Percentiles rank a stretch among this genome's conserved stretches.
Conservation (phyloP, 2,888 invertebrate genomes). For the Pachycephus smyrnensis region DNA sequence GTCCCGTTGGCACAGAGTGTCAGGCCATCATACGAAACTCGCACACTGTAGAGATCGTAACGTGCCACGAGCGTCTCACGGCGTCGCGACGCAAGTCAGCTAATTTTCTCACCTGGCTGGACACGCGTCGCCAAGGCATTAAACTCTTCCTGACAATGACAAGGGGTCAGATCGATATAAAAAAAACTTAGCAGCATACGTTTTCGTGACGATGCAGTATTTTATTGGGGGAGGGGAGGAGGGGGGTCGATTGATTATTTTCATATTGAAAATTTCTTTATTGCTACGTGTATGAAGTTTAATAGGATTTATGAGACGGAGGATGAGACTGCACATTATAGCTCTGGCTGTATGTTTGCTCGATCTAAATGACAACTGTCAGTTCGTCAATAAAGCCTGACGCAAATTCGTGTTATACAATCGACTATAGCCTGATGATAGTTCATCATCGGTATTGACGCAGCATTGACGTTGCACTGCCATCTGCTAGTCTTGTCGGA, state of each 20-base stretch:
- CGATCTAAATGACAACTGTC: not conserved
- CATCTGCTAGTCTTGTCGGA: not conserved
- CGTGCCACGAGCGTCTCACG: not conserved
- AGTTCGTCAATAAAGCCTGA: slow-evolving; percentile 9
- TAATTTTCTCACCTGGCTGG: not conserved
- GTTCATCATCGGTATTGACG: not conserved
- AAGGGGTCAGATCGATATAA: not conserved
- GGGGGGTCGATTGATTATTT: no score
- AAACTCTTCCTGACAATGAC: not conserved
- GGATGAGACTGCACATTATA: not conserved
- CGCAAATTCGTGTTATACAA: slow-evolving; percentile 25
- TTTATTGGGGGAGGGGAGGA: no score
- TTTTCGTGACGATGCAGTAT: not conserved
- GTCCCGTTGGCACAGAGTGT: not conserved
- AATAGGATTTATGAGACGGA: not conserved
- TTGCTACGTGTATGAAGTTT: not conserved
- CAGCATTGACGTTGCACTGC: not conserved
- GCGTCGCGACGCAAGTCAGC: not conserved
- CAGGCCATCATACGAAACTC: not conserved
- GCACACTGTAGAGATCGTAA: not conserved
- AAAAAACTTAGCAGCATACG: not conserved
- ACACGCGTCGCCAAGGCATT: not conserved
- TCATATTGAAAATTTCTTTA: no score
- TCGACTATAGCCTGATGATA: not conserved
- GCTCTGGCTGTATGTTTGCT: not conserved